phyloP scores from a whole-genome alignment of 2,797 vertebrate species.

The Clarias laeviceps region DNA sequence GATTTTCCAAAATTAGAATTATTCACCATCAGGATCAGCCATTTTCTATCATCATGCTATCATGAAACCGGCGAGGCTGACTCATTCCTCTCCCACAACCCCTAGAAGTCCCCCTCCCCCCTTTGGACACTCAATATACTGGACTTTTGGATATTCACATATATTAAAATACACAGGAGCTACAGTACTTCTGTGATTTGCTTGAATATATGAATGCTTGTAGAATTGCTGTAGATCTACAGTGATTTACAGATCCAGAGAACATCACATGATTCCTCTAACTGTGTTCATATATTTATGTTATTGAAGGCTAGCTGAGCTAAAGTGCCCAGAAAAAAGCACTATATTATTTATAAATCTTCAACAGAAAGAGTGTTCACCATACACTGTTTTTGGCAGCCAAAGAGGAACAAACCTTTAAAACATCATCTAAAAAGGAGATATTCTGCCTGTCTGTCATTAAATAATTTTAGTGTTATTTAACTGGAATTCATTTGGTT shows the following conservation, averaged over 20 bases:
- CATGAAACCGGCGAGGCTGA: too few species aligned
- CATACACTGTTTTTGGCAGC: neutral
- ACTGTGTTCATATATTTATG: neutral
- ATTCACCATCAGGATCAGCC: too few species aligned
- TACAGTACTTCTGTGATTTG: too few species aligned
- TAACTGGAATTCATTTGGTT: neutral
- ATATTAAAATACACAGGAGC: too few species aligned
- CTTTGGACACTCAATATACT: too few species aligned
- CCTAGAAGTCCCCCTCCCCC: too few species aligned
- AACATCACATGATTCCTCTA: neutral
- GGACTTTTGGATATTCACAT: too few species aligned
- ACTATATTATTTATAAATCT: conserved; percentile 6
- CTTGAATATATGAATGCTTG: too few species aligned
- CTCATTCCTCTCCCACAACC: too few species aligned
- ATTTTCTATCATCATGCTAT: too few species aligned
- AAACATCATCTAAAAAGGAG: neutral
- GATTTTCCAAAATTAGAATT: too few species aligned
- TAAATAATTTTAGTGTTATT: neutral
- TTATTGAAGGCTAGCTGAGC: neutral
- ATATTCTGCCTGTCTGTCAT: neutral
- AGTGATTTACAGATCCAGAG: too few species aligned
- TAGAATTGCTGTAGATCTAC: neutral
- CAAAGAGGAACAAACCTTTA: neutral
- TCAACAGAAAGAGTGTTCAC: neutral
- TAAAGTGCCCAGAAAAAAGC: neutral